Evolutionary conservation across 1,140 invertebrate species (phyloP).

Genomic region (Heterodera schachtii): DNA sequence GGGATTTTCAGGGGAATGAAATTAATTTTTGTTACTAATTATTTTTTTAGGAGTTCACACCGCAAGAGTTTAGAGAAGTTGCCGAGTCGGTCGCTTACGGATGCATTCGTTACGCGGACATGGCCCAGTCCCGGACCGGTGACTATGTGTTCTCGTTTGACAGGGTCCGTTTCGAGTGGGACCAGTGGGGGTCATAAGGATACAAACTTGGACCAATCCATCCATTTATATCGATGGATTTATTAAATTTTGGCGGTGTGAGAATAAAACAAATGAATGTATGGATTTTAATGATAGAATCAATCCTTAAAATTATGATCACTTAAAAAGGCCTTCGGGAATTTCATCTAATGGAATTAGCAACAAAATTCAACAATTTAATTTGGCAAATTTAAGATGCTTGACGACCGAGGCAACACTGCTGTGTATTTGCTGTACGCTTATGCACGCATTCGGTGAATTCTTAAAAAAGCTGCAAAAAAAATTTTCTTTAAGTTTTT

Average conservation of each 20-base stretch:
- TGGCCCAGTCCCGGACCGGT: conserved; percentile 86
- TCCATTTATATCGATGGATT: too few species aligned
- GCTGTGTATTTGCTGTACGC: conserved; percentile 96
- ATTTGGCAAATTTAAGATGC: conserved; percentile 74
- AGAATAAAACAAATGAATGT: too few species aligned
- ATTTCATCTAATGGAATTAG: too few species aligned
- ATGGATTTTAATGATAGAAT: too few species aligned
- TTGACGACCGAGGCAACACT: conserved; percentile 97
- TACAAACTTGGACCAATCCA: too few species aligned
- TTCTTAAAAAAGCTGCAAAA: background rate
- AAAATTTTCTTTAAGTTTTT: background rate
- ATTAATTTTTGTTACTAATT: too few species aligned
- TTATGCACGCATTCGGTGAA: conserved; percentile 85
- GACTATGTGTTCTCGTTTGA: conserved; percentile 99
- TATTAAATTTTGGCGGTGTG: too few species aligned
- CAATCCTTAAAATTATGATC: too few species aligned
- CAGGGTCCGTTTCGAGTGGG: conserved; percentile 70
- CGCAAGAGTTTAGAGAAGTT: conserved; percentile 81
- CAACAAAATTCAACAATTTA: too few species aligned
- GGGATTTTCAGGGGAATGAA: too few species aligned
- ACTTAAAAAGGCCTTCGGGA: too few species aligned
- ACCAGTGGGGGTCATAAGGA: background rate
- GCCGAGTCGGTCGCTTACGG: conserved; percentile 92
- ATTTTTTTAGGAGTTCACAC: conserved; percentile 74
- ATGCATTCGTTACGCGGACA: conserved; percentile 97